Conservation (phyloP, 37 sponge, comb jelly and placozoan genomes). For the Geodia barretti region DNA sequence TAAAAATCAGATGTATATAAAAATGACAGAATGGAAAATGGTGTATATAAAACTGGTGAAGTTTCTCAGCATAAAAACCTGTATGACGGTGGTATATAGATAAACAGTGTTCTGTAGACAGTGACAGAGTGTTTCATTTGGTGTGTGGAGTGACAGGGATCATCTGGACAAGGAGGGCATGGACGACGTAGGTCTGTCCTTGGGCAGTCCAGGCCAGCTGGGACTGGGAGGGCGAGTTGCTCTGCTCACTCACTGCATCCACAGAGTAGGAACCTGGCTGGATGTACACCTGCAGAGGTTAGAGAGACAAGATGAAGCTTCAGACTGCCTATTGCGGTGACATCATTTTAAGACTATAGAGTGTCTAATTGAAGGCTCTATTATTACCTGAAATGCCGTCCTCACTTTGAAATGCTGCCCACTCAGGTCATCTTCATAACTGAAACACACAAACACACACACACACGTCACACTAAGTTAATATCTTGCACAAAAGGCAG, state of each 20-base stretch:
- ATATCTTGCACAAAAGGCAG: no score
- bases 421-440: slow-evolving; percentile 29
- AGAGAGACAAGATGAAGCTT: neutral
- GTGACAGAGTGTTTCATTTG: neutral
- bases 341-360: neutral
- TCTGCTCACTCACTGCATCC: neutral
- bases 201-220: slow-evolving; percentile 38
- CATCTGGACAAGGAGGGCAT: slow-evolving; percentile 40
- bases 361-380: neutral
- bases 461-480: no score
- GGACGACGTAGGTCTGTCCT: slow-evolving; percentile 49
- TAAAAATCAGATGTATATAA: no score
- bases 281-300: slow-evolving; percentile 38
- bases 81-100: no score
- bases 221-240: neutral
- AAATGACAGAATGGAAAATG: no score
- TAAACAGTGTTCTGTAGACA: neutral
- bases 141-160: neutral
- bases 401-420: slow-evolving; percentile 8
- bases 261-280: slow-evolving; percentile 59
- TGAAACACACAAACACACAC: no score
- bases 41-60: no score
- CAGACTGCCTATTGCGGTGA: neutral
- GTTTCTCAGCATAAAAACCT: no score
- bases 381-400: slow-evolving; percentile 45